Evolutionary conservation across 37 sponge, comb jelly and placozoan species (phyloP), one percentile per base, ranked within the genome.

Genomic region (Beroe forskalii): DNA sequence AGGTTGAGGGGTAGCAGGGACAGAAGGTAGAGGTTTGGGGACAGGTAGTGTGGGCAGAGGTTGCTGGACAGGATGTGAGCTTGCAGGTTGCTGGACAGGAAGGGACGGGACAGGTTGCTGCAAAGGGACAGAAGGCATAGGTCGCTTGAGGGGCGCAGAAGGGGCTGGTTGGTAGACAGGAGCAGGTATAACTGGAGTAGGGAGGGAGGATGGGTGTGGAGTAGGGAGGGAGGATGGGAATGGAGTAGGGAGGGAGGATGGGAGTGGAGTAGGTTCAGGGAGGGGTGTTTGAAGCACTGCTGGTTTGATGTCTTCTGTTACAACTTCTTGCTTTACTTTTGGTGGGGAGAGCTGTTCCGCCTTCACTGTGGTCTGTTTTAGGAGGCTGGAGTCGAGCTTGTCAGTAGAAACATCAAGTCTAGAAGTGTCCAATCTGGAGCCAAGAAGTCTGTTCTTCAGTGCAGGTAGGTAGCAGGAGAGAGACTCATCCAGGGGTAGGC

Each of bases 291-390:
- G 55, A n/a, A n/a, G n/a, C n/a, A n/a, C n/a, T n/a, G n/a, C n/a
- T n/a, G n/a, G n/a, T n/a, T n/a, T n/a, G n/a, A n/a, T n/a, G n/a
- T n/a, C n/a, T n/a, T n/a, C n/a, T 17, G 60, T 19, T 19, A 17
- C 17, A 19, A 55, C 14, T 55, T 55, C 60, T 17, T 55, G 60
- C 9, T 55, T 55, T 9, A 19, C 60, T 6, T 63, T 27, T 3
- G 30, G 66, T 3, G 35, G 38, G 27, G 27, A 27, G 4, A 36
- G 35, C 17, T 42, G 48, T 25, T 80, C 86, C 55, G 40, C 30
- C 27, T 80, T 80, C 30, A 80, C 86, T 42, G 86, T 48, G 42
- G 86, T 80, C 3, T 42, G 48, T n/a, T 80, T 80, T 17, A 80
- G 48, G 86, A 80, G 48, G 42, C 40, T 38, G 4, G 86, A 80